Evolutionary conservation across 2,113 vertebrate genomes (phyloP).

Genomic region (Coptodon rendalli): DNA sequence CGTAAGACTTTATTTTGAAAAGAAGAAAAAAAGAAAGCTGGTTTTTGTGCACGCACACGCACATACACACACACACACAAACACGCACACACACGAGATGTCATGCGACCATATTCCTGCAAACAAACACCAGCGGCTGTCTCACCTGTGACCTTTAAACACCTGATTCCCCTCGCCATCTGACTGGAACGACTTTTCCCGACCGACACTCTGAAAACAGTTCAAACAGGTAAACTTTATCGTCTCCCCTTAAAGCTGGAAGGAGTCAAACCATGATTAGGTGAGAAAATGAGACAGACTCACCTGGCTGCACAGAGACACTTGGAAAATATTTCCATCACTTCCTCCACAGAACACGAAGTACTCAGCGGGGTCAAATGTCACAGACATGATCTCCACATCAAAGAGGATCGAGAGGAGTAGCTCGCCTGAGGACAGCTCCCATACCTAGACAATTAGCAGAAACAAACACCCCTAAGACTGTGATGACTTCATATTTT

Average conservation of each 20-base stretch:
- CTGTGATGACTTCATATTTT: neutral
- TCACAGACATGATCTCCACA: constrained; percentile 86
- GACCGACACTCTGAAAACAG: constrained; percentile 72
- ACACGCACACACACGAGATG: neutral
- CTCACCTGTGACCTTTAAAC: constrained; percentile 91
- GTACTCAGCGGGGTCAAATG: constrained; percentile 88
- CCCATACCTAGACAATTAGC: constrained; percentile 80
- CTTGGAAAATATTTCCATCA: constrained; percentile 90
- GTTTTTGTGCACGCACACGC: fast-evolving
- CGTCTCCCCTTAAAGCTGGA: neutral
- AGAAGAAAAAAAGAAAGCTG: neutral
- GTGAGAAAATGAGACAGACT: neutral
- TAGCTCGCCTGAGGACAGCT: constrained; percentile 88
- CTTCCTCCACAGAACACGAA: constrained; percentile 90
- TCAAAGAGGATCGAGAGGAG: constrained; percentile 91
- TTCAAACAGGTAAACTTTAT: neutral
- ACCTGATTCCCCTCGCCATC: constrained; percentile 82
- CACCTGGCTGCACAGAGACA: constrained; percentile 86
- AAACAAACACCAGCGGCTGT: neutral
- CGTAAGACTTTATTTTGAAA: neutral
- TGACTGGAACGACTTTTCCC: constrained; percentile 83
- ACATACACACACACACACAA: neutral
- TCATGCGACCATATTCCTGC: neutral
- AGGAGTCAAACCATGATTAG: neutral
- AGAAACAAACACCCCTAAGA: neutral